phyloP scores from a whole-genome alignment of 1,140 invertebrate genomes.

The Calephelis nemesis region DNA sequence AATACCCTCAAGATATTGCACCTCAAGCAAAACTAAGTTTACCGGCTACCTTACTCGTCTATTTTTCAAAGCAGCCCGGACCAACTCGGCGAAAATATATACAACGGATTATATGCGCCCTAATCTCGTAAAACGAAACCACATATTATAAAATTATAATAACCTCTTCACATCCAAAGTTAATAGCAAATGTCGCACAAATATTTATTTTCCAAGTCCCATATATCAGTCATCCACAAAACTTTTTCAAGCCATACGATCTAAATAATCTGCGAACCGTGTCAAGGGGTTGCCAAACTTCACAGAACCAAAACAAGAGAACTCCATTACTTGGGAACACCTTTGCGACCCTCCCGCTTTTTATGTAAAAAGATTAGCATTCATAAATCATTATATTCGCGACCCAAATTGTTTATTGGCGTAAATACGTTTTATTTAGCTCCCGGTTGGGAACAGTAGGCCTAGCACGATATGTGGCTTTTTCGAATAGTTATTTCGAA shows the following conservation, averaged over 20 bases:
- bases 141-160: not conserved
- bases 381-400: constrained; percentile 27
- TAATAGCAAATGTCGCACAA: not conserved
- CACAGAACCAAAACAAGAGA: constrained; percentile 24
- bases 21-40: too few species aligned
- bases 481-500: too few species aligned
- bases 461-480: too few species aligned
- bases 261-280: constrained; percentile 23
- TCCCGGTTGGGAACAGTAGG: not conserved
- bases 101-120: too few species aligned
- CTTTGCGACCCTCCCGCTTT: constrained; percentile 17
- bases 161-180: not conserved
- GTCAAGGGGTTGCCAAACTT: constrained; percentile 24
- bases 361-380: constrained; percentile 24
- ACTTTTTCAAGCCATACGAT: constrained; percentile 15
- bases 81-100: too few species aligned
- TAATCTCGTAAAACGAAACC: not conserved
- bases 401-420: constrained; percentile 26
- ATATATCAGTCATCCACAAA: constrained; percentile 3
- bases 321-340: constrained; percentile 22
- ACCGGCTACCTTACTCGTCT: too few species aligned
- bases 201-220: not conserved
- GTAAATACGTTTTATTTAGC: constrained; percentile 20
- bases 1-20: too few species aligned
- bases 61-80: too few species aligned